phyloP scores from a whole-genome alignment of 2,888 invertebrate species.

The Cotesia congregata region DNA sequence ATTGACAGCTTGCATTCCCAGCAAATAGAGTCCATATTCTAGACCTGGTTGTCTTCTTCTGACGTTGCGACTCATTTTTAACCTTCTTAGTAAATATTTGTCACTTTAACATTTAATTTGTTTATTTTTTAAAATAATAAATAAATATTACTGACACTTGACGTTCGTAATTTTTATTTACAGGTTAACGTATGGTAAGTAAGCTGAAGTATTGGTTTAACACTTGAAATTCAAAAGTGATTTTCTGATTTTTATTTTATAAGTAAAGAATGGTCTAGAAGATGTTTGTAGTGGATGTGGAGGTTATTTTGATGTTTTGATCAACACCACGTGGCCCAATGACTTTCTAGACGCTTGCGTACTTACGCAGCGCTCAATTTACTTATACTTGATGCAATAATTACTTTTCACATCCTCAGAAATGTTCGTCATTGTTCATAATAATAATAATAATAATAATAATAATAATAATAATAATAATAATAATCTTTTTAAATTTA shows the following conservation, averaged over 20 bases:
- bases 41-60: conserved; percentile 62
- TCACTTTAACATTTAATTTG: background rate
- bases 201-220: too few relatives aligned
- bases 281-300: background rate
- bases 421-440: background rate
- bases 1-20: conserved; percentile 64
- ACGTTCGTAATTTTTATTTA: background rate
- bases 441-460: too few relatives aligned
- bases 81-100: background rate
- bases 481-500: too few relatives aligned
- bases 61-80: conserved; percentile 51
- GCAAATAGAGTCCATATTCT: conserved; percentile 63
- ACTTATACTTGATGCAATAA: background rate
- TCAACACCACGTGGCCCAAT: conserved; percentile 43
- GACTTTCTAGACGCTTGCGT: conserved; percentile 16
- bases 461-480: too few relatives aligned
- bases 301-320: conserved; percentile 23
- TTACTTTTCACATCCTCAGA: background rate
- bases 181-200: too few relatives aligned
- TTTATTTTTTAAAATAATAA: background rate
- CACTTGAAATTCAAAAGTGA: too few relatives aligned
- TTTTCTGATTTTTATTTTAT: too few relatives aligned
- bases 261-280: background rate
- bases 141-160: background rate
- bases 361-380: conserved; percentile 3